Percentiles rank a stretch among this genome's conserved stretches.
phyloP scores from a whole-genome alignment of 2,888 invertebrate species.

The Tetranychus piercei region DNA sequence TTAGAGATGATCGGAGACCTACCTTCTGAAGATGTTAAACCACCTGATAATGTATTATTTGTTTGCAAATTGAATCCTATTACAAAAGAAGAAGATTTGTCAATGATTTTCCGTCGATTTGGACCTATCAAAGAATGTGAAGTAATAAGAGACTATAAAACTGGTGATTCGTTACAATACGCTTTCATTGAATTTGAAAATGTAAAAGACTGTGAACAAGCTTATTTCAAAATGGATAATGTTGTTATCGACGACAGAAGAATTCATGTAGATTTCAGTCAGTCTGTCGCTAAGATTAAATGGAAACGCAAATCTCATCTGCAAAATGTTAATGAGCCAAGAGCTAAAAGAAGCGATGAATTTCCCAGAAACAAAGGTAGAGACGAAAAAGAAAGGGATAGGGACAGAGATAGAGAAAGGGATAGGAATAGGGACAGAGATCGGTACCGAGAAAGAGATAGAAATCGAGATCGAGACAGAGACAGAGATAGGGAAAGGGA shows the following conservation, averaged over 20 bases:
- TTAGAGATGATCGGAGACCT: conserved; percentile 95
- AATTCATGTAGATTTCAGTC: conserved; percentile 98
- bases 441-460: not conserved
- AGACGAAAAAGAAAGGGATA: not conserved
- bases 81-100: conserved; percentile 86
- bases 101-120: conserved; percentile 92
- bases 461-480: not conserved
- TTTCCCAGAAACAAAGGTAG: not conserved
- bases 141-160: conserved; percentile 79
- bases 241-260: conserved; percentile 93
- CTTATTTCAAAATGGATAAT: conserved; percentile 99
- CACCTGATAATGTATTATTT: conserved; percentile 96
- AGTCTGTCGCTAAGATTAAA: conserved; percentile 83
- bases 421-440: not conserved
- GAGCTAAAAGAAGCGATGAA: not conserved
- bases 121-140: conserved; percentile 79
- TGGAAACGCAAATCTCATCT: conserved; percentile 43
- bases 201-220: conserved; percentile 61
- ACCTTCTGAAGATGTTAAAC: conserved; percentile 88
- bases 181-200: conserved; percentile 95
- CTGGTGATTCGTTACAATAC: conserved; percentile 87
- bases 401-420: not conserved
- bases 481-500: not conserved
- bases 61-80: conserved; percentile 98
- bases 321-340: not conserved